Evolutionary conservation across 2,113 vertebrate genomes (phyloP), one percentile per base, ranked within the genome.

Genomic region (Merops nubicus): DNA sequence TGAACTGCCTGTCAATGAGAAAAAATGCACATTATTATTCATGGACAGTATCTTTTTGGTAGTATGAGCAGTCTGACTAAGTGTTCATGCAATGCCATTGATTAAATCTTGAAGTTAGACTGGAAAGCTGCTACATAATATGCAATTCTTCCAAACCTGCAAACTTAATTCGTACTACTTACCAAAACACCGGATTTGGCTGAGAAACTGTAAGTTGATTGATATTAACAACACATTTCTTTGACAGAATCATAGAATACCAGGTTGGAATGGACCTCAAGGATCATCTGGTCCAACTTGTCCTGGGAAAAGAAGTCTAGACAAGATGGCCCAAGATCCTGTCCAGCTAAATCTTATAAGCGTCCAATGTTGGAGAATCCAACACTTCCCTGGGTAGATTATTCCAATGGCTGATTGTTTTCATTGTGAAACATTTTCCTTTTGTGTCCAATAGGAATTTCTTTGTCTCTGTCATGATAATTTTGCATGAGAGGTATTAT

Each of bases 1-100:
- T 99, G 99, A 74, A 99, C 99, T 2, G 99, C 98, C 99, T 99
- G 98, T 36, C 53, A 95, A 59, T 45, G 6, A 97, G 5, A 83
- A 67, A 53, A 54, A 86, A 91, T 20, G 3, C 54, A n/a, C 19
- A 28, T 72, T 80, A 78, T 80, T 78, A 73, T 17, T 93, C 15
- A 60, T 3, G 9, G 40, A 53, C 13, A 31, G n/a, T 28, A 7
- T 6, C 47, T 33, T 62, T 43, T 40, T 5, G 5, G 5, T 36
- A 64, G 5, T 36, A 28, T 63, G 18, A 67, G n/a, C 12, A 77
- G 29, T 72, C 51, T 74, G 42, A 63, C 31, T 81, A 78, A 0
- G 2, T 47, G 51, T 45, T 85, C 57, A 65, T 38, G 16, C 8
- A 38, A 8, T 43, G 15, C 16, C 25, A 72, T 1, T 59, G 23